A percentile compares a stretch with the other conserved stretches of the same genome.
Conservation (phyloP, 2,113 vertebrate genomes). For the Limnothrissa miodon region DNA sequence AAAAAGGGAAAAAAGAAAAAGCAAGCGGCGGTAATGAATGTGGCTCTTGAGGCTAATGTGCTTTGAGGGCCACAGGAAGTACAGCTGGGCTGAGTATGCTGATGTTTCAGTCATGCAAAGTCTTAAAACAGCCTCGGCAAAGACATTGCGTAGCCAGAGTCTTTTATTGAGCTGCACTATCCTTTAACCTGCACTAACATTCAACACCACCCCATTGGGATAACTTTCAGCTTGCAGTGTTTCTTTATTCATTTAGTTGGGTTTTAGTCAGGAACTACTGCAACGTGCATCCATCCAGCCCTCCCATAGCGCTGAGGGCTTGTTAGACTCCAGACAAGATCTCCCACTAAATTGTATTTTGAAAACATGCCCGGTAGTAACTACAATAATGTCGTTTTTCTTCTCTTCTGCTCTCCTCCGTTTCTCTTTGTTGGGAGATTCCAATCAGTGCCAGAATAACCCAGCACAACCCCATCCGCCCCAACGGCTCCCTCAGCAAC, state of each 20-base stretch:
- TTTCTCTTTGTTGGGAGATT: not conserved
- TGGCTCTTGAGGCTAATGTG: slow-evolving; percentile 17
- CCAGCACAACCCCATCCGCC: not conserved
- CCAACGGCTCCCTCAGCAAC: not conserved
- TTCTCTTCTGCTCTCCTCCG: not conserved
- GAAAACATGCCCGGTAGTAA: slow-evolving; percentile 19
- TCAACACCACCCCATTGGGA: not conserved
- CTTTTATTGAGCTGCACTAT: not conserved
- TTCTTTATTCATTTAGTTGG: not conserved
- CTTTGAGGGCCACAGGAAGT: slow-evolving; percentile 1
- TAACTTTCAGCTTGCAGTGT: not conserved
- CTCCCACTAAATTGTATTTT: slow-evolving; percentile 15
- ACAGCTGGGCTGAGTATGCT: not conserved
- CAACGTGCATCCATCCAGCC: not conserved
- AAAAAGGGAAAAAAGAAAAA: not conserved
- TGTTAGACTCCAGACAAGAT: slow-evolving; percentile 15
- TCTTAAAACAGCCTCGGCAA: not conserved
- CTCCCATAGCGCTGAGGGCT: slow-evolving; percentile 1
- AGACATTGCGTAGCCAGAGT: not conserved
- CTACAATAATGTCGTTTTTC: slow-evolving; percentile 12
- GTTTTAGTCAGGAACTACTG: not conserved
- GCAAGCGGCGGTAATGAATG: not conserved
- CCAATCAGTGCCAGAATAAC: not conserved
- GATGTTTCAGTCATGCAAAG: slow-evolving; percentile 7
- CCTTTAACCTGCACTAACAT: not conserved